Evolutionary conservation across 2,888 invertebrate species (phyloP).

Genomic region (Cephalotes varians): DNA sequence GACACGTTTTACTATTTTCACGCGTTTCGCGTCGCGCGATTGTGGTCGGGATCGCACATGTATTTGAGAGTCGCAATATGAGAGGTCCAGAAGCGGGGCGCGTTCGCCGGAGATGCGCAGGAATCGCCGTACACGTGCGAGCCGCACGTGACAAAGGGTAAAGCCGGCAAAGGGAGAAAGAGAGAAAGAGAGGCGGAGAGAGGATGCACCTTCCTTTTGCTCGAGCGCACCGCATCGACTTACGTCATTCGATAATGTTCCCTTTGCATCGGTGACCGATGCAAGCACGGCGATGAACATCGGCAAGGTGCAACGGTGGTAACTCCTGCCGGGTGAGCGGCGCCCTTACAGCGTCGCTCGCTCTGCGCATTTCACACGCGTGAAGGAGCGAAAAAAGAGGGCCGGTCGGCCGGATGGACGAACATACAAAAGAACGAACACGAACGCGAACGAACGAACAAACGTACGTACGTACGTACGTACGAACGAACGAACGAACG

Average conservation of each 20-base stretch:
- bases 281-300: constrained; percentile 54
- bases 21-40: not conserved
- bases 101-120: constrained; percentile 8
- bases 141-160: constrained; percentile 53
- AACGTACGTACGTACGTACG: not conserved
- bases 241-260: constrained; percentile 57
- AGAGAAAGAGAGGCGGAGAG: constrained; percentile 7
- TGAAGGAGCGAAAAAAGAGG: constrained; percentile 53
- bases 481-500: not conserved
- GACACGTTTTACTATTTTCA: not conserved
- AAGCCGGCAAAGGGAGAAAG: constrained; percentile 44
- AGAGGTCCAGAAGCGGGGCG: not conserved
- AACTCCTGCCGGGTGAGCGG: constrained; percentile 54
- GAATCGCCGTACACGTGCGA: constrained; percentile 49
- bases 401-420: constrained; percentile 16
- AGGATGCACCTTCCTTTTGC: constrained; percentile 50
- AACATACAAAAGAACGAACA: not conserved
- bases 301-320: constrained; percentile 50
- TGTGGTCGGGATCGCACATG: not conserved
- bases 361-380: constrained; percentile 53
- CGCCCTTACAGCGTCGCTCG: constrained; percentile 48
- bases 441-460: not conserved
- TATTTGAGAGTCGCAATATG: constrained; percentile 42
- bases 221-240: constrained; percentile 50
- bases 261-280: constrained; percentile 55